Evolutionary conservation across 1,140 invertebrate genomes (phyloP).

Genomic region (Drosophila bocqueti): DNA sequence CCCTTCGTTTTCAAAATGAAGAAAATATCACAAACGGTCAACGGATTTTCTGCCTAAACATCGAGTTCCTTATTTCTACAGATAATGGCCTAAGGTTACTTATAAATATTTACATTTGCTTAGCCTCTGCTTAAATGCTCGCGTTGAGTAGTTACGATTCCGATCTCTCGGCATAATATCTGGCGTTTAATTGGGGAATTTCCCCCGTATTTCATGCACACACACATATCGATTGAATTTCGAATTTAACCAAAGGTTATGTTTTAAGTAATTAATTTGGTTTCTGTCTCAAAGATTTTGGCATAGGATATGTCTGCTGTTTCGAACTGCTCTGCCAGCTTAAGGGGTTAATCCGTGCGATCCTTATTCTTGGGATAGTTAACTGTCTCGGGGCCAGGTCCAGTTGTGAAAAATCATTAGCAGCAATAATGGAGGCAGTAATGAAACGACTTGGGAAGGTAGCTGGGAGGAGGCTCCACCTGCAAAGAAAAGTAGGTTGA

Average conservation of each 20-base stretch:
- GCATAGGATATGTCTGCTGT: conserved; percentile 79
- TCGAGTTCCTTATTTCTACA: conserved; percentile 30
- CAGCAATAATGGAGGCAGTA: conserved; percentile 54
- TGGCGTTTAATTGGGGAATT: conserved; percentile 14
- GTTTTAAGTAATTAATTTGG: conserved; percentile 45
- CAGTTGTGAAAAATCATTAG: conserved; percentile 31
- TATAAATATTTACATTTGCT: conserved; percentile 69
- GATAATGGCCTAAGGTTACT: conserved; percentile 33
- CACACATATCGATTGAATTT: conserved; percentile 66
- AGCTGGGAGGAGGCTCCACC: conserved; percentile 45
- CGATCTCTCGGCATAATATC: conserved; percentile 38
- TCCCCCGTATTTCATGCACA: conserved; percentile 47
- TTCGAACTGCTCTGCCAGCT: conserved; percentile 18
- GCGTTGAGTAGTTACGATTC: conserved; percentile 68
- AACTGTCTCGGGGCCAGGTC: conserved; percentile 60
- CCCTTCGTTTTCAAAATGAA: conserved; percentile 38
- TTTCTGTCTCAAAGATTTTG: conserved; percentile 77
- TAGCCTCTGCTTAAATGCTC: conserved; percentile 71
- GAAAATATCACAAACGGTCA: conserved; percentile 59
- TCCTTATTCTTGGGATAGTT: conserved; percentile 45
- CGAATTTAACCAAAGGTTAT: conserved; percentile 25
- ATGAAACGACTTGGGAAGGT: conserved; percentile 43
- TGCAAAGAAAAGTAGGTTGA: background rate
- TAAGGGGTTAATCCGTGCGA: conserved; percentile 6
- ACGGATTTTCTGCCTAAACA: conserved; percentile 42